These are phyloP conservation scores for Euwallacea similis DNA, from an alignment of 1,140 invertebrate genomes.

Conservation along the genomic window DNA sequence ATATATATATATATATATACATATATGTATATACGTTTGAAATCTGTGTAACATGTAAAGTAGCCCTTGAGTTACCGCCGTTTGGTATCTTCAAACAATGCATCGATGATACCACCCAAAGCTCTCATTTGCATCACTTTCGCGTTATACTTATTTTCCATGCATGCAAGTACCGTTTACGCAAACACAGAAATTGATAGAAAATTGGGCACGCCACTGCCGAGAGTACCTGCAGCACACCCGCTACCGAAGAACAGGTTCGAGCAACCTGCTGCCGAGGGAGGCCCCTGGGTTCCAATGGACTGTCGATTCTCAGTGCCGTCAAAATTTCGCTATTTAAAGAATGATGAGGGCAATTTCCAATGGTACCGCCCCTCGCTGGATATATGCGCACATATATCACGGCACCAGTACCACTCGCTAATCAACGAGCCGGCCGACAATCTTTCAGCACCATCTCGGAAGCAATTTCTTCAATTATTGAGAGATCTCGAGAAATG, in stretches of 20 bases:
- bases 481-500: not conserved
- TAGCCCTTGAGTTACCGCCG: conserved; percentile 19
- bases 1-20: not conserved
- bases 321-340: conserved; percentile 1
- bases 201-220: conserved; percentile 10
- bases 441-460: conserved; percentile 12
- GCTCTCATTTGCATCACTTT: no score
- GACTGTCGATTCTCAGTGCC: conserved; percentile 2
- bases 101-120: not conserved
- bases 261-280: conserved; percentile 10
- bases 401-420: not conserved
- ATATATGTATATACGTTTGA: not conserved
- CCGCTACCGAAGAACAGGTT: conserved; percentile 24
- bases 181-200: not conserved
- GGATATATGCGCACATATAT: no score
- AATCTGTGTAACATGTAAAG: conserved; percentile 29
- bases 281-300: conserved; percentile 1
- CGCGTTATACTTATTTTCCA: not conserved
- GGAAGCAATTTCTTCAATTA: conserved; percentile 10
- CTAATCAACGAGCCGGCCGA: not conserved
- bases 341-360: no score
- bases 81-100: not conserved
- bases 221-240: conserved; percentile 1
- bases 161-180: not conserved
- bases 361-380: no score